A percentile compares a stretch with the other conserved stretches of the same genome.
These are phyloP conservation scores for Lytechinus variegatus DNA, from an alignment of 35 echinoderm and acorn worm species.

Conservation along the genomic window DNA sequence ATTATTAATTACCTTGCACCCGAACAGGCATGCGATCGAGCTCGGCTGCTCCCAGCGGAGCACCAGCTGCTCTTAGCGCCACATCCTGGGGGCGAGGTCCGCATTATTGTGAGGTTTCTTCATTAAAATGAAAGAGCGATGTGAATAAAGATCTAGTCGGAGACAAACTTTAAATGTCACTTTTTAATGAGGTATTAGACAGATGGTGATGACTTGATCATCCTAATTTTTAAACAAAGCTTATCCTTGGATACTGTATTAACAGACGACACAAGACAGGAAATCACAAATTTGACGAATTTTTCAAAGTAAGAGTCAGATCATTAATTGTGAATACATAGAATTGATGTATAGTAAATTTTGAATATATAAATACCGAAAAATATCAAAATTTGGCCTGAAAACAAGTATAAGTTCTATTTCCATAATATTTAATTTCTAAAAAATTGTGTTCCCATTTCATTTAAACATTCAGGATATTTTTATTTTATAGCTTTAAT, in stretches of 20 bases:
- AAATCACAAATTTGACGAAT: background rate
- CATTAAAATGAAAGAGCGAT: background rate
- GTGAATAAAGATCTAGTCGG: background rate
- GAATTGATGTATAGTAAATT: background rate
- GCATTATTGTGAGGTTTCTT: background rate
- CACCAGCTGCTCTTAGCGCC: constrained; percentile 13
- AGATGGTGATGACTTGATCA: background rate
- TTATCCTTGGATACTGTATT: background rate
- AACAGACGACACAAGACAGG: constrained; percentile 3
- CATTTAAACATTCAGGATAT: too few relatives aligned
- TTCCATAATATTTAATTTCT: background rate
- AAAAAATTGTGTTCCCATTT: background rate
- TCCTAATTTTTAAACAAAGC: constrained; percentile 14
- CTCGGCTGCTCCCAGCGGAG: constrained; percentile 30
- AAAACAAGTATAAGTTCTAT: background rate
- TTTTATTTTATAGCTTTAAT: too few relatives aligned
- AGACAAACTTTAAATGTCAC: background rate
- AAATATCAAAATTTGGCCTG: background rate
- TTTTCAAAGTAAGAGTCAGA: background rate
- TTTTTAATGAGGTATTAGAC: background rate
- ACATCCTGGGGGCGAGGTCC: constrained; percentile 28
- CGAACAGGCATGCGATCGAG: background rate
- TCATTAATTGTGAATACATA: background rate
- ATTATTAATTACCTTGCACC: constrained; percentile 21
- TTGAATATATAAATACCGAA: background rate